phyloP scores from a whole-genome alignment of 2,797 vertebrate genomes.

The Sebastes oblongus region DNA sequence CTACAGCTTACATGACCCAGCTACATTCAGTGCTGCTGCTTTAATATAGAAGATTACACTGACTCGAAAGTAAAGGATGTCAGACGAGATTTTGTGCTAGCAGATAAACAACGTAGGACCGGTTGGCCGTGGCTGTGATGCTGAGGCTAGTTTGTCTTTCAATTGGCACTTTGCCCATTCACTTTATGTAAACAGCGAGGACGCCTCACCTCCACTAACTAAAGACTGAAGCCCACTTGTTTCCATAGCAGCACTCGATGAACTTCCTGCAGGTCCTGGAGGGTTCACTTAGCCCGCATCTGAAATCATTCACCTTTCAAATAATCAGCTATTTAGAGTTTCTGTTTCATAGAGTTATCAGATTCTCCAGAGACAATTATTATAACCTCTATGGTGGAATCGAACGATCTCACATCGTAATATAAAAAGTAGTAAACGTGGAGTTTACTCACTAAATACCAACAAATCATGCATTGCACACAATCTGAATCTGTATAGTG shows the following conservation, averaged over 20 bases:
- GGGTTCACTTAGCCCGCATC: not conserved
- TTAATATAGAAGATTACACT: not conserved
- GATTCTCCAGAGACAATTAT: not conserved
- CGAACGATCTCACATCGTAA: not conserved
- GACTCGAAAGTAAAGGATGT: not conserved
- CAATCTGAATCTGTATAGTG: not conserved
- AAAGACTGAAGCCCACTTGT: slow-evolving; percentile 25
- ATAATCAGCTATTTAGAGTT: not conserved
- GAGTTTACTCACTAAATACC: not conserved
- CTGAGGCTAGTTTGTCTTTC: slow-evolving; percentile 10
- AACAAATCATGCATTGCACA: not conserved
- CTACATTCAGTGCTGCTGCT: not conserved
- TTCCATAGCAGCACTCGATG: slow-evolving; percentile 51
- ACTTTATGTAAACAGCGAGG: slow-evolving; percentile 37
- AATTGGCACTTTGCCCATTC: slow-evolving; percentile 11
- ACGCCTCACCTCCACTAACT: slow-evolving; percentile 5
- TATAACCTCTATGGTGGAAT: not conserved
- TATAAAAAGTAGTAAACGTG: not conserved
- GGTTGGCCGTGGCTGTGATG: not conserved
- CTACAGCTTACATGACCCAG: not conserved
- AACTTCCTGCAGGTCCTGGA: slow-evolving; percentile 10
- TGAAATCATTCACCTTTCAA: slow-evolving; percentile 5
- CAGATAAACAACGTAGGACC: not conserved
- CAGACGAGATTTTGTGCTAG: not conserved
- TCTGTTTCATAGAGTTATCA: not conserved